Evolutionary conservation across 2,888 invertebrate species (phyloP), one percentile per base, ranked within the genome.

Genomic region (Tinea pellionella): DNA sequence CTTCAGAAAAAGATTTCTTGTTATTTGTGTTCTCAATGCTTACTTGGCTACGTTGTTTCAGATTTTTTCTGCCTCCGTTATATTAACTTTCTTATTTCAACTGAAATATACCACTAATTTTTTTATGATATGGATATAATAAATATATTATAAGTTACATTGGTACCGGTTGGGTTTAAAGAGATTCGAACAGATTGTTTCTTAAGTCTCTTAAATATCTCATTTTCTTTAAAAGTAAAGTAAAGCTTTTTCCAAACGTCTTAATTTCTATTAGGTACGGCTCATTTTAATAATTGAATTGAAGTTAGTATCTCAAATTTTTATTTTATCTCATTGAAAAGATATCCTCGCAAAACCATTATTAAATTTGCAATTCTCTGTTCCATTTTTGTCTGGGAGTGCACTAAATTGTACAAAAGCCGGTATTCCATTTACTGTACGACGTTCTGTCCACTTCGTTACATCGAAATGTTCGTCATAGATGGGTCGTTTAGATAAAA

Each of bases 401-500:
- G 53, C 53, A 53, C 24, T n/a, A 53, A 53, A 53, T 53, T 53
- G 53, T 53, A 53, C 24, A 53, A 53, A 53, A 53, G 53, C 53
- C 53, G 53, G 53, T 53, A 53, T 53, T 53, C 53, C 53, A 53
- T 53, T 53, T 24, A 53, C 19, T 53, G 53, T 18, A 53, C 53
- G 53, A 24, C 24, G 24, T n/a, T 53, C 11, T 53, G 53, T 53
- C 53, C 53, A 53, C 53, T 53, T 53, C 53, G 53, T 53, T 53
- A 53, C 53, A 53, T 53, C 53, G 53, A 53, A 53, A 53, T 53
- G 53, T 53, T 53, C 53, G 24, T 53, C 53, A 53, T 53, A 53
- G 53, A 53, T 53, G 53, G 53, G 19, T 12, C 24, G 53, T 53
- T 53, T 53, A 53, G 53, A 53, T 53, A 53, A 53, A 53, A 53